A percentile compares a stretch with the other conserved stretches of the same genome.
Conservation (phyloP, 2,113 vertebrate species). For the Mobula hypostoma region DNA sequence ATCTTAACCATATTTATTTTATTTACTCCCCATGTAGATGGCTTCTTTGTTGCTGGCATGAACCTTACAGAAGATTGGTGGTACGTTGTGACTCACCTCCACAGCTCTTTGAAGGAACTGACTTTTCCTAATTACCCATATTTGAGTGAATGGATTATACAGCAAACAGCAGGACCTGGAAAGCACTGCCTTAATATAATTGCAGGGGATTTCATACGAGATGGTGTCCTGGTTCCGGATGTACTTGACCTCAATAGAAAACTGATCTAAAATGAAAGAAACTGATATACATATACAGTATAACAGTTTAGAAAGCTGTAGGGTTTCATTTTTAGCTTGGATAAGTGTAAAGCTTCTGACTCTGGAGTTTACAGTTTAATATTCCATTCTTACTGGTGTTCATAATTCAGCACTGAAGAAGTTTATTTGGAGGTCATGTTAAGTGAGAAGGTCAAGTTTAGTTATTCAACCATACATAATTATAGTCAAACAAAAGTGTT, state of each 20-base stretch:
- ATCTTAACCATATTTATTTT: not conserved
- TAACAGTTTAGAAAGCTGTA: too few species aligned
- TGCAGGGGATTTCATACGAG: constrained; percentile 77
- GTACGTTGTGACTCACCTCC: constrained; percentile 59
- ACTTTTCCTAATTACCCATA: constrained; percentile 59
- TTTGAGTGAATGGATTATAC: constrained; percentile 64
- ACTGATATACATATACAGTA: too few species aligned
- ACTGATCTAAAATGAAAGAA: constrained; percentile 46
- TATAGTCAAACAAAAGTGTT: too few species aligned
- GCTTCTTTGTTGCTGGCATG: constrained; percentile 76
- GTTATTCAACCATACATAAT: too few species aligned
- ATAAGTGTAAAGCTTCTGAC: not conserved
- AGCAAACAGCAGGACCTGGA: constrained; percentile 65
- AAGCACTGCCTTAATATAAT: constrained; percentile 71
- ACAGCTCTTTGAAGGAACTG: constrained; percentile 61
- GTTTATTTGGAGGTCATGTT: too few species aligned
- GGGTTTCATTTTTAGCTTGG: not conserved
- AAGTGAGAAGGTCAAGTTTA: too few species aligned
- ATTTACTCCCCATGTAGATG: constrained; percentile 54
- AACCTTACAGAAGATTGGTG: constrained; percentile 72
- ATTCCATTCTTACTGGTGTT: not conserved
- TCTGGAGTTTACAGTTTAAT: not conserved
- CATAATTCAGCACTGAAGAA: too few species aligned
- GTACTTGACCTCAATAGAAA: constrained; percentile 73
- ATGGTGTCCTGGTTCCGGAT: constrained; percentile 58